Evolutionary conservation across 2,888 invertebrate genomes (phyloP), one percentile per base, ranked within the genome.

Genomic region (Siphonodentalium dalli): DNA sequence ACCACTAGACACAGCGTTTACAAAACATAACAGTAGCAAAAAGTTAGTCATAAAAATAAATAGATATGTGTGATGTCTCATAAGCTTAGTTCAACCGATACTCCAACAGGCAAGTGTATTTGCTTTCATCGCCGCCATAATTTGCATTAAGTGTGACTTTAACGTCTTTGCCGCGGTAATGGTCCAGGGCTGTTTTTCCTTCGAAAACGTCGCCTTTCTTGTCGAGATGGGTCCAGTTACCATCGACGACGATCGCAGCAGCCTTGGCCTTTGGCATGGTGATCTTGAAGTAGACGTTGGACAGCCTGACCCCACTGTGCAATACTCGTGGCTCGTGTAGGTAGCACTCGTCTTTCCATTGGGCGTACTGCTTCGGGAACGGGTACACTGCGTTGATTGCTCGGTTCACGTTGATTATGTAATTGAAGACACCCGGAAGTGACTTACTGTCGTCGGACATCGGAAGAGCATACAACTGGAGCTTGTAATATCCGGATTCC

Each of bases 341-440:
- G 60, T 62, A 77, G 51, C 81, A 80, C 5, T 79, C 80, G 26
- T 80, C 79, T 57, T 79, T 80, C 81, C 81, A 81, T 54, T 79
- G 79, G 31, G 78, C 78, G 47, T 77, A 81, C 65, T 81, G 81
- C 62, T 79, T 77, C 20, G 81, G 80, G 70, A 71, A 81, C 23
- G 77, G 72, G 29, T 66, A 57, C 28, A 68, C 66, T 18, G 66
- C 53, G 40, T 69, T 67, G 21, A 63, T 59, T 6, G 68, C 63
- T 15, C 58, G 28, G 21, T 52, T 54, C 54, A 75, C 74, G 59
- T 74, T 66, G 58, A 81, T 67, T 45, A 81, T 62, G 58, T 80
- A 81, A 65, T 81, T 81, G 67, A 60, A 79, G 20, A 80, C 79
- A 23, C 78, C 79, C 1, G 78, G 79, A 33, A 81, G 69, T 18